phyloP scores from a whole-genome alignment of 2,797 vertebrate species.

The Lepus oiostolus region DNA sequence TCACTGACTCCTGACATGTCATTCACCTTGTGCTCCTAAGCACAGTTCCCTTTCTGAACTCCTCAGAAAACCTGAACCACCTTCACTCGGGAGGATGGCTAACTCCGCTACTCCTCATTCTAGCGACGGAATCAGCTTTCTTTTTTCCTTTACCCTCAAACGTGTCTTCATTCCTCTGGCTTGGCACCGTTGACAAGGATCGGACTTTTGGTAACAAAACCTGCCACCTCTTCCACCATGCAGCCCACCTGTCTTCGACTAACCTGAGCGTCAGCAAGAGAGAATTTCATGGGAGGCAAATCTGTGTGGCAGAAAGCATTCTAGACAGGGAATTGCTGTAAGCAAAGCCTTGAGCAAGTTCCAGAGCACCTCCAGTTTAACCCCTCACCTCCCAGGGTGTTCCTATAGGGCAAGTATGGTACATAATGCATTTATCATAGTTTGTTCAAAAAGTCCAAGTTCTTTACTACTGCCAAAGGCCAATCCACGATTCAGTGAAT shows the following conservation, averaged over 20 bases:
- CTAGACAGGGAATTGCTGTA: not conserved
- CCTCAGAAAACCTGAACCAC: too few species aligned
- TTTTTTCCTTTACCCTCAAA: too few species aligned
- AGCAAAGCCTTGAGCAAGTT: not conserved
- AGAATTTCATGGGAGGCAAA: not conserved
- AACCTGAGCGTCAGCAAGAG: not conserved
- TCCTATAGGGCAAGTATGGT: not conserved
- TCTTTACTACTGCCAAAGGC: not conserved
- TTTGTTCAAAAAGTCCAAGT: constrained; percentile 20
- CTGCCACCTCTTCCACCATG: not conserved
- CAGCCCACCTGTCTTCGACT: not conserved
- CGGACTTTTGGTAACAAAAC: too few species aligned
- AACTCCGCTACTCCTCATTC: too few species aligned
- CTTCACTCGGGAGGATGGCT: too few species aligned
- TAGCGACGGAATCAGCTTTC: too few species aligned
- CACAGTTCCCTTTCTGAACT: too few species aligned
- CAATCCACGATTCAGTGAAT: not conserved
- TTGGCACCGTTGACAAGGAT: too few species aligned
- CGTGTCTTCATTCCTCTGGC: too few species aligned
- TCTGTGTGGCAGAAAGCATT: not conserved
- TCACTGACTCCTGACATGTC: too few species aligned
- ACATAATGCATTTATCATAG: constrained; percentile 37
- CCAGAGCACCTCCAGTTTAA: not conserved
- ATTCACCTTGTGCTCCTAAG: too few species aligned
- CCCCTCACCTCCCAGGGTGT: not conserved